Evolutionary conservation across 2,888 invertebrate species (phyloP), one percentile per base, ranked within the genome.

Genomic region (Elysia crispata): DNA sequence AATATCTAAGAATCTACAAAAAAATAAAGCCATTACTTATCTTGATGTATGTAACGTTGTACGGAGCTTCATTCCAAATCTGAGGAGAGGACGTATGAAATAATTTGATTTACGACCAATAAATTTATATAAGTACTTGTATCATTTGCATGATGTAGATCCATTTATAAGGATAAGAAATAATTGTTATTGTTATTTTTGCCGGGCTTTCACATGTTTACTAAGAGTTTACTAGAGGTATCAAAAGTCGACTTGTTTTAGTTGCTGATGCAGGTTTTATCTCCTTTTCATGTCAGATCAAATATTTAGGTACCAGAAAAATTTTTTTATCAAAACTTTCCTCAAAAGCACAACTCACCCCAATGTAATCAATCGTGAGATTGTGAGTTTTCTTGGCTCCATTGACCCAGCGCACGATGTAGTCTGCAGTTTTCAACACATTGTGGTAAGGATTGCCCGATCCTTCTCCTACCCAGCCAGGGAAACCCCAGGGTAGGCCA

Each of bases 401-500:
- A 54, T 84, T 79, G n/a, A 92, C 85, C 92, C 92, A 92, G 57
- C 87, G 88, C 49, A 89, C 84, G 49, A 91, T 84, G 83, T 92
- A 92, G 15, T 73, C 81, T 28, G 89, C 88, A 13, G 87, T 86
- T 18, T 77, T 74, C 0, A 50, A 82, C n/a, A 85, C 83, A 79
- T 87, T 83, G 28, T 60, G 54, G 83, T 88, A 92, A 0, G 92
- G 92, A 74, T 83, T 85, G 69, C 85, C 81, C 8, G 84, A 80
- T 30, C 87, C 87, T 28, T 81, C 78, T 69, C 90, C 90, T 15
- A 92, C 30, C 92, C 92, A 92, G 11, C 89, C 89, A 8, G 92
- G 92, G 81, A 90, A 92, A 13, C 89, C 86, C 92, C 92, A 92
- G 0, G 92, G 89, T 13, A 92, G 83, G 31, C 89, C 91, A 81